Conservation (phyloP, 1,140 invertebrate genomes). For the Popillia japonica region DNA sequence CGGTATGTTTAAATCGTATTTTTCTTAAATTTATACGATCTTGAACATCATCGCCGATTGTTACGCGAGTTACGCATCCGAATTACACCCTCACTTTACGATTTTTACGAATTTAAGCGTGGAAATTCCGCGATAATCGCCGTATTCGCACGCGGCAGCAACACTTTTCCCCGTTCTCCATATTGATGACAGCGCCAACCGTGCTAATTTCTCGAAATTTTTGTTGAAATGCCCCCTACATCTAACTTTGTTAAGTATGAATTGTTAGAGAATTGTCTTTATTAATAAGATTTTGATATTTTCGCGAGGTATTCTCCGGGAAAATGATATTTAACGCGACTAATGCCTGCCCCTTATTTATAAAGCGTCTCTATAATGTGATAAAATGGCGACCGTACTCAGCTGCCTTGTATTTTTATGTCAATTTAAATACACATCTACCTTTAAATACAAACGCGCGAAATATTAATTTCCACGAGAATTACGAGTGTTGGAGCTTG, state of each 20-base stretch:
- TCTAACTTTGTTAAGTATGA: constrained; percentile 64
- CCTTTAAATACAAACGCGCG: constrained; percentile 11
- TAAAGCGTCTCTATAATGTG: constrained; percentile 37
- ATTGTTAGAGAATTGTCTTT: constrained; percentile 57
- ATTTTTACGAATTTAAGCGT: constrained; percentile 4
- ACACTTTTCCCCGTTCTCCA: constrained; percentile 61
- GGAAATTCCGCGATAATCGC: constrained; percentile 11
- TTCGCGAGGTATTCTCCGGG: not conserved
- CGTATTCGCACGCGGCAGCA: constrained; percentile 46
- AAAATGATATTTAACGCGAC: constrained; percentile 37
- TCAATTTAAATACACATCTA: constrained; percentile 29
- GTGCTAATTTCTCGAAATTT: constrained; percentile 76
- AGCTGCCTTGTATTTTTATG: constrained; percentile 34
- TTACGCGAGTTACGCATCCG: constrained; percentile 41
- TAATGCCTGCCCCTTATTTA: not conserved
- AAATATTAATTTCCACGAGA: not conserved
- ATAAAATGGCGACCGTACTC: constrained; percentile 42
- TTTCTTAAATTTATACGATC: constrained; percentile 23
- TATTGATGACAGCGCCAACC: constrained; percentile 76
- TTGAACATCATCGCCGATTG: constrained; percentile 27
- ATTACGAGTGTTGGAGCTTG: not conserved
- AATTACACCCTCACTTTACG: constrained; percentile 27
- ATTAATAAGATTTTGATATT: constrained; percentile 24
- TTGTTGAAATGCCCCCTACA: constrained; percentile 73
- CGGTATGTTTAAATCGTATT: constrained; percentile 48